A percentile compares a stretch with the other conserved stretches of the same genome.
These are phyloP conservation scores for Blastobasis lacticolella DNA, from an alignment of 2,888 invertebrate genomes.

Conservation along the genomic window DNA sequence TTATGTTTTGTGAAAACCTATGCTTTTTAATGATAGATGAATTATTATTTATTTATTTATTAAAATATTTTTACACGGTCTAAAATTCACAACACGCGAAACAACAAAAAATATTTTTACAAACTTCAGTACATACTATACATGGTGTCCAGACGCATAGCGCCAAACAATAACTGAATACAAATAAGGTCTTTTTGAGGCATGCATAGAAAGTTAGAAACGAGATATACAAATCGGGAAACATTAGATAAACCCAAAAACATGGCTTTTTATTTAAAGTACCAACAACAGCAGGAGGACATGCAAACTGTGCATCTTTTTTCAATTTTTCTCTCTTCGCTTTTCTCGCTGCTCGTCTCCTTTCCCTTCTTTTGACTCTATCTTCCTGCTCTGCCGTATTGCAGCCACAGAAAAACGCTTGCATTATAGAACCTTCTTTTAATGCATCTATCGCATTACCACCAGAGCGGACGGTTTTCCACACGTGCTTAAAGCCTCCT, in stretches of 20 bases:
- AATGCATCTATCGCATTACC: slow-evolving; percentile 21
- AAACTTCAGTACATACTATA: slow-evolving; percentile 33
- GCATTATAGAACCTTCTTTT: slow-evolving; percentile 21
- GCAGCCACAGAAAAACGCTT: slow-evolving; percentile 27
- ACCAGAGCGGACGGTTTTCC: no score
- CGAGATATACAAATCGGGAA: slow-evolving; percentile 41
- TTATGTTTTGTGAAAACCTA: no score
- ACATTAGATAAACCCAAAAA: slow-evolving; percentile 42
- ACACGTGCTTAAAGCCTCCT: no score
- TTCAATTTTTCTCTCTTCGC: slow-evolving; percentile 16
- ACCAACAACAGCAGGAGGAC: slow-evolving; percentile 30
- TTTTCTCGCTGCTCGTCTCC: slow-evolving; percentile 21
- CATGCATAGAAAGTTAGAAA: slow-evolving; percentile 30
- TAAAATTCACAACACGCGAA: slow-evolving; percentile 20
- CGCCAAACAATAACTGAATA: slow-evolving; percentile 34
- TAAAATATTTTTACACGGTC: no score
- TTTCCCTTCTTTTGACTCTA: slow-evolving; percentile 12
- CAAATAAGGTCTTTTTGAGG: slow-evolving; percentile 23
- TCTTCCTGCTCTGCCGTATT: slow-evolving; percentile 24
- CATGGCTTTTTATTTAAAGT: slow-evolving; percentile 41
- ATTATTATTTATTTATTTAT: no score
- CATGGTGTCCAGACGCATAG: slow-evolving; percentile 40
- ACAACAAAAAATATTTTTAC: slow-evolving; percentile 34
- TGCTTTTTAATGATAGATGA: no score
- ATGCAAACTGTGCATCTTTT: slow-evolving; percentile 25